Evolutionary conservation across 2,113 vertebrate species (phyloP).

Genomic region (Orthonyx spaldingii): DNA sequence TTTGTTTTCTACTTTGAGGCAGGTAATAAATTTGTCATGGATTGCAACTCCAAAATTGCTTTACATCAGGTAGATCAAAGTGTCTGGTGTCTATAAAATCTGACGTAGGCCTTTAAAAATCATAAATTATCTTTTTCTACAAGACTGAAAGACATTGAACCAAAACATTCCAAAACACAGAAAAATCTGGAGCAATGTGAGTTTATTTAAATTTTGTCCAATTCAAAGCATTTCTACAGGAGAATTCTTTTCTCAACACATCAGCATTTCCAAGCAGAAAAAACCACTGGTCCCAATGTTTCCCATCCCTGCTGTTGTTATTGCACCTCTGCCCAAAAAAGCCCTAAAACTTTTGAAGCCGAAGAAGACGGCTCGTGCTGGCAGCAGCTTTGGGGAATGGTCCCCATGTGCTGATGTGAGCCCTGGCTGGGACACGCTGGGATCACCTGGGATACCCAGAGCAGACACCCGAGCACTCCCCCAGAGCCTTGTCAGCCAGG

Average conservation of each 20-base stretch:
- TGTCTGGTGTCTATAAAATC: background rate
- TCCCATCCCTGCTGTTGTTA: background rate
- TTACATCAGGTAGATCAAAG: background rate
- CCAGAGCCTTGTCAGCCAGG: background rate
- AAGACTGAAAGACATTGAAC: background rate
- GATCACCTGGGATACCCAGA: background rate
- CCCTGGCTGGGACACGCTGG: background rate
- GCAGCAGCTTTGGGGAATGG: background rate
- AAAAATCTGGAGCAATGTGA: background rate
- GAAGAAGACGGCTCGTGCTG: fast-evolving
- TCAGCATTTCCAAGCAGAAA: background rate
- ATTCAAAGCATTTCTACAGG: background rate
- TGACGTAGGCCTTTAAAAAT: background rate
- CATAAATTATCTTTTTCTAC: background rate
- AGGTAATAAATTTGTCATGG: background rate
- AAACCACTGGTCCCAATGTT: fast-evolving
- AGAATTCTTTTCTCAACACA: background rate
- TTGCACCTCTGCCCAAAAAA: background rate
- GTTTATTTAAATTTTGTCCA: background rate
- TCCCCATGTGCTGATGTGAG: fast-evolving
- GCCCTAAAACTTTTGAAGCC: background rate
- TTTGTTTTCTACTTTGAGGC: background rate
- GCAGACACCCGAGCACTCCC: background rate
- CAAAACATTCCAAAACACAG: background rate
- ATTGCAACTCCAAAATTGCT: background rate